Conservation (phyloP, 2,888 invertebrate species). For the Drosophila pegasa region DNA sequence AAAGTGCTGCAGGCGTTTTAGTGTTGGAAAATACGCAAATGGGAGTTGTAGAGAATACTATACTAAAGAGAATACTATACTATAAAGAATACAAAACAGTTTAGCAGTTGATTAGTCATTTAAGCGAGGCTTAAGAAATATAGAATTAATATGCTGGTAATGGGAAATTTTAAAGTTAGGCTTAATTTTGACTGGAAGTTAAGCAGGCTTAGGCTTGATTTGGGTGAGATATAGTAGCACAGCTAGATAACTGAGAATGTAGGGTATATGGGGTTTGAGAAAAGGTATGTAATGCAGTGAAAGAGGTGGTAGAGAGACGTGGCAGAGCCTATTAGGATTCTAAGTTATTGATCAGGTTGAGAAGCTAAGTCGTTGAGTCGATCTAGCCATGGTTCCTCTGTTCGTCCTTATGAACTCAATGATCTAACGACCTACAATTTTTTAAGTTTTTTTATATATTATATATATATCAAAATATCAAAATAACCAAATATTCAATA, state of each 20-base stretch:
- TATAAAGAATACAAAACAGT: neutral
- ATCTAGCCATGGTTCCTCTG: no score
- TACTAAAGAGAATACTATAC: neutral
- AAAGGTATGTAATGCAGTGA: no score
- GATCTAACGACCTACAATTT: no score
- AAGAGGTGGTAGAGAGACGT: no score
- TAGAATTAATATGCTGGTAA: neutral
- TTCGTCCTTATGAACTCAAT: no score
- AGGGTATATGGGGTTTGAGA: no score
- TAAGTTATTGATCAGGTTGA: no score
- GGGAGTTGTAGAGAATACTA: neutral
- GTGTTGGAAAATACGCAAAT: neutral
- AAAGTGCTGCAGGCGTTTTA: constrained; percentile 15
- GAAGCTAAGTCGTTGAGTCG: no score
- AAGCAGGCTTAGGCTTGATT: neutral
- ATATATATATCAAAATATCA: no score
- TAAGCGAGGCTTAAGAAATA: neutral
- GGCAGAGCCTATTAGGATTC: no score
- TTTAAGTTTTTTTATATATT: no score
- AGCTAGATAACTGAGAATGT: neutral
- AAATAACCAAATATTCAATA: no score
- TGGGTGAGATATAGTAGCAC: neutral
- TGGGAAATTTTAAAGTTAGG: neutral
- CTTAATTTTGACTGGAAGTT: neutral
- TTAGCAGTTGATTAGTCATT: neutral